Evolutionary conservation across 2,888 invertebrate genomes (phyloP), one percentile per base, ranked within the genome.

Genomic region (Epinotia brunnichana): DNA sequence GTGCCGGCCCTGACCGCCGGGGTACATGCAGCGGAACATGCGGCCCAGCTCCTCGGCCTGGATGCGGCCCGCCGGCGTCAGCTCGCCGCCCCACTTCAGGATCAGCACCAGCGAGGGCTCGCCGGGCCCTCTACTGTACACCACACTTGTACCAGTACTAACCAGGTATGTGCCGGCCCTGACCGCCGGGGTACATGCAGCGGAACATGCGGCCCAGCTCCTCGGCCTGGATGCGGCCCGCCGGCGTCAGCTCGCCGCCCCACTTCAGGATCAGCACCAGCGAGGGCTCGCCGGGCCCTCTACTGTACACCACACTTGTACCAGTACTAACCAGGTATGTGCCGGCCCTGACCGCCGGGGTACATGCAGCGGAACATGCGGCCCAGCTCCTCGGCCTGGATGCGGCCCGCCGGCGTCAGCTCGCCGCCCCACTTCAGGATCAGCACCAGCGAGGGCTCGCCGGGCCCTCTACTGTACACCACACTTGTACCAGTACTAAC

Each of bases 371-470:
- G 96, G 94, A 99, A 99, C 87, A 99, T 98, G 80, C 99, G 95
- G 57, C 99, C 99, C 78, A 99, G 91, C 90, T 99, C 98, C 92
- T 99, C 99, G 0, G 99, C 99, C 92, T 99, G 99, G 74, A 98
- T 97, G 77, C 98, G 95, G 3, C 99, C 99, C 2, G 99, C 99
- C 0, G 99, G 99, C 9, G 99, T 99, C 84, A 99, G 93, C 92
- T 99, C 99, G 60, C 99, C 99, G 76, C 99, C 99, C 99, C 99
- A 99, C 93, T 99, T 99, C 76, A 99, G 94, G 76, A 99, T 99
- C 78, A 99, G 93, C 69, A 99, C 97, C 74, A 99, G 93, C 0
- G 99, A 99, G 0, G 99, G 99, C 80, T 98, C 98, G 54, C 97
- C 96, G 3, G 97, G 74, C 95, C 95, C 88, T 98, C 97, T 96